Evolutionary conservation across 2,113 vertebrate genomes (phyloP).

Genomic region (Cichladusa arquata): DNA sequence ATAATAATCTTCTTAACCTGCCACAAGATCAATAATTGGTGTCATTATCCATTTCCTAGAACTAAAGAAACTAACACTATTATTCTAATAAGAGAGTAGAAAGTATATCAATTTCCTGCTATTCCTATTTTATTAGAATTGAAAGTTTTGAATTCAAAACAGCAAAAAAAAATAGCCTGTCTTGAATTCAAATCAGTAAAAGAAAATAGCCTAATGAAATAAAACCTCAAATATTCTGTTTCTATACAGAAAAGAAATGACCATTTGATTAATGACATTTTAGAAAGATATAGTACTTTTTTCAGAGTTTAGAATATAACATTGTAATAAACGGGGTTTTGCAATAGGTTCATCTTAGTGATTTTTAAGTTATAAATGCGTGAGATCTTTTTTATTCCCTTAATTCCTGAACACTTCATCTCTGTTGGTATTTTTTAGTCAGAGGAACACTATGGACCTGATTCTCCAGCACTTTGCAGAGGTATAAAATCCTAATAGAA

Average conservation of each 20-base stretch:
- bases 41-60: conserved; percentile 62
- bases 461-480: background rate
- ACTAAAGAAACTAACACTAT: conserved; percentile 30
- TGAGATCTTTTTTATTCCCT: background rate
- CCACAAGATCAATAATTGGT: conserved; percentile 50
- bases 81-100: conserved; percentile 7
- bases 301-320: background rate
- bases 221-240: background rate
- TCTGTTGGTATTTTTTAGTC: background rate
- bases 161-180: background rate
- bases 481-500: background rate
- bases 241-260: background rate
- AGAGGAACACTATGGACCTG: background rate
- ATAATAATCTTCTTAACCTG: conserved; percentile 49
- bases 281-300: background rate
- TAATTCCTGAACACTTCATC: background rate
- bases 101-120: background rate
- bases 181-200: background rate
- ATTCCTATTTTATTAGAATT: background rate
- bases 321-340: background rate
- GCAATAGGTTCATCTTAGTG: background rate
- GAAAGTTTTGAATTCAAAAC: background rate
- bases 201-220: background rate
- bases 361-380: background rate
- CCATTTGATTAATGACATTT: background rate